Base-by-base conservation (phyloP, 2,888 invertebrate genomes). In the Lycocerus yunnanus region DNA sequence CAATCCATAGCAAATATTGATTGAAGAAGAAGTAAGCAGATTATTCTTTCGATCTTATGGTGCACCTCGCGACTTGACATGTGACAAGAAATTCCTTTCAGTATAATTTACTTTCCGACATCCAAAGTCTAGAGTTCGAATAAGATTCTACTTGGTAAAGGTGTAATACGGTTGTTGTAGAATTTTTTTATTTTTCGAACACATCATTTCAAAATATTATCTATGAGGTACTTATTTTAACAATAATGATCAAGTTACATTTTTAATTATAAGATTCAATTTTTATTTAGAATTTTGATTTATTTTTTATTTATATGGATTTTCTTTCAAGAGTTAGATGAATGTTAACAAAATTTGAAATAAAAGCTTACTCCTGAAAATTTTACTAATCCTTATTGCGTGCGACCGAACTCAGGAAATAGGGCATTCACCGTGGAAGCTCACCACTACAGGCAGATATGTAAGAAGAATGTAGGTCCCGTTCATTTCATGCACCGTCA, bases 401-500 rank as follows among this genome's bases (percentile, higher is more conserved):
- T 74, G 73, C 77, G 81, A 80, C 80, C 78, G 79, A 81, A 77
- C 78, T 81, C 80, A 79, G 80, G 78, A 80, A 80, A 80, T 78
- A 60, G 76, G 75, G 77, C 80, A 77, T 79, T 80, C 78, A 75
- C 80, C 67, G 79, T 78, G 79, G 72, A 80, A 79, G 76, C 77
- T 78, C 78, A 80, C 79, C 74, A 73, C 74, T 20, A 63, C 61
- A 63, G 77, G 71, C 66, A 68, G 75, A 73, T 77, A 79, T 82
- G 80, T 81, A 80, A 81, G 77, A 77, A 78, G 79, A 81, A 81
- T 81, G 81, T 80, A 78, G 81, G 43, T 81, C 81, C 82, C 81
- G 83, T 85, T 85, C 85, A 84, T 85, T 85, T 85, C 85, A 84
- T 85, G 85, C 84, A 83, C 83, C 84, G 85, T 81, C 84, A 82